These are phyloP conservation scores for Clivina fossor DNA, from an alignment of 2,888 invertebrate species.

Conservation along the genomic window DNA sequence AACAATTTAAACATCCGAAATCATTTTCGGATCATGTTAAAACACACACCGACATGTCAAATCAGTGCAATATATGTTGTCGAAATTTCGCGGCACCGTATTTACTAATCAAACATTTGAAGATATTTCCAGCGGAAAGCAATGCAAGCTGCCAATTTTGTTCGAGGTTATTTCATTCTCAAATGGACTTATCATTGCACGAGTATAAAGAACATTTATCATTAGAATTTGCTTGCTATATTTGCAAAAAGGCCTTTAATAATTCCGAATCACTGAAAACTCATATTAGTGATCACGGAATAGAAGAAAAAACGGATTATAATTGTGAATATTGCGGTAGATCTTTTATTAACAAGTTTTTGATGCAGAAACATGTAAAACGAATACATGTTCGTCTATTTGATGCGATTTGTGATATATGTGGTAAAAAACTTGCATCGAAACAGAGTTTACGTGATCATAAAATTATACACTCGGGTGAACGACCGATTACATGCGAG, in stretches of 20 bases:
- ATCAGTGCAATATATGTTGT: background rate
- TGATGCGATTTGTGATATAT: conserved; percentile 60
- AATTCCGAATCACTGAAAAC: no score
- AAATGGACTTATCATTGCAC: background rate
- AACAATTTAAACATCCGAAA: background rate
- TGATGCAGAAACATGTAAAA: background rate
- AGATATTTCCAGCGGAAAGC: background rate
- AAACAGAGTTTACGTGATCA: conserved; percentile 45
- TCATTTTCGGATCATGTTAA: background rate
- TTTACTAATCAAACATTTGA: background rate
- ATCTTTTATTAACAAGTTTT: background rate
- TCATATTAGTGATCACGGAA: no score
- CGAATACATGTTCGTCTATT: conserved; percentile 35
- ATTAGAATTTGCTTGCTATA: background rate
- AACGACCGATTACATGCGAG: conserved; percentile 55
- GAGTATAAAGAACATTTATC: conserved; percentile 11
- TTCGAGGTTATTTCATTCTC: background rate
- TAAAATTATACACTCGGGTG: conserved; percentile 56
- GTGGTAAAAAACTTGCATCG: conserved; percentile 59
- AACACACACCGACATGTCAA: background rate
- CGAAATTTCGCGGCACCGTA: background rate
- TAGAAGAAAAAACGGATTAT: no score
- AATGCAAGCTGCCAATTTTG: background rate
- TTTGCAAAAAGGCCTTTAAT: background rate
- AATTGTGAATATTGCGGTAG: conserved; percentile 1